Conservation (phyloP, 1,140 invertebrate genomes). For the Arctopsyche grandis region DNA sequence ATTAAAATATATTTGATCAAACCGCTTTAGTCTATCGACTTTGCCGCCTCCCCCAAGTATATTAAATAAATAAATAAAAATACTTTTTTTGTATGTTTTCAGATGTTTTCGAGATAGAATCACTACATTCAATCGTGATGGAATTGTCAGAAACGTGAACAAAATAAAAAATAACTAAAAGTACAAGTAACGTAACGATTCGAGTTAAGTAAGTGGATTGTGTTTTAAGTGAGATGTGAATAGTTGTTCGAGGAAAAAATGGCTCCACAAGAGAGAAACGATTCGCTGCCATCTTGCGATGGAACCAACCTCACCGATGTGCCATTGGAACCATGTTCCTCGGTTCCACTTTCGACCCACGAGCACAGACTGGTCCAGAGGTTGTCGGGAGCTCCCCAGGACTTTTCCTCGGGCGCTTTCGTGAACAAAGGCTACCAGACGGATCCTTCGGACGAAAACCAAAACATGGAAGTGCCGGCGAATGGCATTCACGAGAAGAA, state of each 20-base stretch:
- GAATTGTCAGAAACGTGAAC: constrained; percentile 17
- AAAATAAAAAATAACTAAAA: not conserved
- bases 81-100: not conserved
- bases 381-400: not conserved
- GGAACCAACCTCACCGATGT: not conserved
- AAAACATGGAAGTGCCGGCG: not conserved
- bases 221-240: not conserved
- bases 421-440: constrained; percentile 42
- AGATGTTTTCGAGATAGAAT: not conserved
- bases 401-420: constrained; percentile 6
- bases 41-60: not conserved
- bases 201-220: not conserved
- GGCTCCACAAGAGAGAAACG: constrained; percentile 52
- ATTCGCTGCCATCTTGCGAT: constrained; percentile 16
- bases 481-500: too few relatives aligned
- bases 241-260: not conserved
- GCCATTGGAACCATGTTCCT: not conserved
- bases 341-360: not conserved
- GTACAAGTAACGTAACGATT: too few relatives aligned
- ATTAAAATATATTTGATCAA: too few relatives aligned
- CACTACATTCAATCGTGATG: not conserved
- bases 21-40: too few relatives aligned
- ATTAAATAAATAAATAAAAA: not conserved
- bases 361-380: constrained; percentile 5
- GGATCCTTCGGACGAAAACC: constrained; percentile 39